phyloP scores from a whole-genome alignment of 2,113 vertebrate species.

The Etheostoma spectabile region DNA sequence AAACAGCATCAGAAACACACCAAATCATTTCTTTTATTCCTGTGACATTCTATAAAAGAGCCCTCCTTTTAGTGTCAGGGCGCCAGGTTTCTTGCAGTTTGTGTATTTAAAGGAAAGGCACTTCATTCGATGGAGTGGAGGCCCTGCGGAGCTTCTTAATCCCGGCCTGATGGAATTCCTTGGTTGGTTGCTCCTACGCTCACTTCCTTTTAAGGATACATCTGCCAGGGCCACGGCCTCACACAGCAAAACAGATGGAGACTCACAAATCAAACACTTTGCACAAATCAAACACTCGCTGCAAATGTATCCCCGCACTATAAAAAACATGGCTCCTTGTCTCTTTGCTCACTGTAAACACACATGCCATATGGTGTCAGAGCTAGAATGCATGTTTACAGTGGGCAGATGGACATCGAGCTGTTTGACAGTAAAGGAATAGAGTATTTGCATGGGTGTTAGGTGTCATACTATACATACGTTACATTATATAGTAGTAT shows the following conservation, averaged over 20 bases:
- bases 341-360: constrained; percentile 73
- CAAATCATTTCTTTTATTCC: background rate
- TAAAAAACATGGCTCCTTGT: constrained; percentile 59
- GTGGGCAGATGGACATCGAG: constrained; percentile 32
- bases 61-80: background rate
- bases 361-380: constrained; percentile 43
- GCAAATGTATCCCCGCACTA: constrained; percentile 61
- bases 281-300: constrained; percentile 38
- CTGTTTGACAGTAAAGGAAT: constrained; percentile 19
- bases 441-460: constrained; percentile 10
- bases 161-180: constrained; percentile 80
- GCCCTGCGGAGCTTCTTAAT: constrained; percentile 76
- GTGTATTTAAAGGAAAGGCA: constrained; percentile 55
- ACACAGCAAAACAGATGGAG: constrained; percentile 73
- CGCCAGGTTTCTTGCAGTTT: constrained; percentile 31
- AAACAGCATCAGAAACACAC: constrained; percentile 9
- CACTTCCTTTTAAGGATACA: constrained; percentile 87
- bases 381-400: constrained; percentile 49
- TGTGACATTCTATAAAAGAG: background rate
- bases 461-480: constrained; percentile 21
- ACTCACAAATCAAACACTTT: constrained; percentile 83
- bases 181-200: constrained; percentile 81
- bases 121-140: constrained; percentile 44
- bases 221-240: constrained; percentile 74
- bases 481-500: too few species aligned